Base-by-base conservation (phyloP, 2,113 vertebrate genomes). In the Gobius niger region DNA sequence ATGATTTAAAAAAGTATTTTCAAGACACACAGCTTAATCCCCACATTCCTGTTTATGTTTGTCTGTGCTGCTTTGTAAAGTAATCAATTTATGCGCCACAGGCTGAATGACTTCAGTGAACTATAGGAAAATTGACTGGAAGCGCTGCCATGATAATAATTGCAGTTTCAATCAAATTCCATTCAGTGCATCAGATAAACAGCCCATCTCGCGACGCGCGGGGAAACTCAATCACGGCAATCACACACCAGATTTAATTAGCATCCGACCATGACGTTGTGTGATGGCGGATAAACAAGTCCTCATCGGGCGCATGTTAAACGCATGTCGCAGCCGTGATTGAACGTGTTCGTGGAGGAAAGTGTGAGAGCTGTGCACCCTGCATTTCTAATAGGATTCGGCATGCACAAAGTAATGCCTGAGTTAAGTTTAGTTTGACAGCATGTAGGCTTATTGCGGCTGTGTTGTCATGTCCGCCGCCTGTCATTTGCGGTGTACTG, bases 181-280 rank as follows among this genome's bases (percentile, higher is more conserved):
- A 78, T 88, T 87, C 72, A 69, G 42, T 44, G 66, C 78, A 67
- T 16, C 77, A 77, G 82, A 85, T 73, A 82, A 76, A 76, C 7
- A 73, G 75, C 75, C 52, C 72, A 75, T 70, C 56, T 72, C 24
- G n/a, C 5, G 77, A 73, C 51, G 16, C 7, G 70, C 57, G 18
- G 62, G 14, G 69, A 62, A 68, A 68, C 75, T 76, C 63, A 53
- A 64, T 79, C 73, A 70, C 56, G 76, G 51, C 72, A 73, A 47
- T 66, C 47, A 50, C 74, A 69, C 47, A 73, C 73, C 67, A 68
- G 65, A 73, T 70, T 74, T 76, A 66, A 81, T 86, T 68, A 78
- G 72, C 72, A 70, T 60, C 42, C 56, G 9, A 76, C 63, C 49
- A 44, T 63, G 52, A 76, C 74, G 75, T 40, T 1, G 62, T 71